Conservation (phyloP, 2,113 vertebrate species). For the Emydocephalus ijimae region DNA sequence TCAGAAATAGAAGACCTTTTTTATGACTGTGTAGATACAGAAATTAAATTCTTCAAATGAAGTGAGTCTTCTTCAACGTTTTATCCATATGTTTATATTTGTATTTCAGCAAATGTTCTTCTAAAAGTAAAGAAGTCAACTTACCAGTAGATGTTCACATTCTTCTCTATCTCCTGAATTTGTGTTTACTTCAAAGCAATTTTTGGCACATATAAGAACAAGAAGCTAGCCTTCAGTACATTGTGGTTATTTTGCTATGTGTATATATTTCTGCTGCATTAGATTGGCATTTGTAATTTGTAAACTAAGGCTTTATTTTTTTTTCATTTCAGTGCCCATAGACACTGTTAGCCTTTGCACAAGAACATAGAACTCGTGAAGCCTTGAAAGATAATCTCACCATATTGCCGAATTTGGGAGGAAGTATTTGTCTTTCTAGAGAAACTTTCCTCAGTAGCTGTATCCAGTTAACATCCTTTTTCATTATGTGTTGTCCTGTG, state of each 20-base stretch:
- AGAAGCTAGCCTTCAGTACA: constrained; percentile 16
- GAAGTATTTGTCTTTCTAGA: constrained; percentile 55
- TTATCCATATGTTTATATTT: constrained; percentile 47
- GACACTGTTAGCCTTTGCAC: constrained; percentile 53
- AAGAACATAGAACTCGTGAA: constrained; percentile 39
- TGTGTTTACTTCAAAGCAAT: background rate
- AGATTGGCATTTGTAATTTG: background rate
- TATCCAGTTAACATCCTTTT: constrained; percentile 58
- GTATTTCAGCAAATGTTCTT: constrained; percentile 31
- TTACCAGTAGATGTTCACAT: background rate
- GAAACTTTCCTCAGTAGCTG: constrained; percentile 48
- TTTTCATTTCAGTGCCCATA: constrained; percentile 65
- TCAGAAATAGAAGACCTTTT: constrained; percentile 79
- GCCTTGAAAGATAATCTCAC: constrained; percentile 53
- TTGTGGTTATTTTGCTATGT: constrained; percentile 19
- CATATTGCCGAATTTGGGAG: constrained; percentile 37
- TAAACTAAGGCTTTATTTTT: constrained; percentile 54
- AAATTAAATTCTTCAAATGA: constrained; percentile 84
- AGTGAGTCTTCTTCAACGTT: constrained; percentile 57
- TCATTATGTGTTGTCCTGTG: constrained; percentile 52
- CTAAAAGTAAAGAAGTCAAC: constrained; percentile 18
- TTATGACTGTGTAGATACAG: constrained; percentile 83
- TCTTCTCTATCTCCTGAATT: constrained; percentile 7
- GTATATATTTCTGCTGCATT: background rate
- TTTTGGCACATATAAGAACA: constrained; percentile 12